Evolutionary conservation across 1,140 invertebrate genomes (phyloP), one percentile per base, ranked within the genome.

Genomic region (Trichogramma pretiosum): DNA sequence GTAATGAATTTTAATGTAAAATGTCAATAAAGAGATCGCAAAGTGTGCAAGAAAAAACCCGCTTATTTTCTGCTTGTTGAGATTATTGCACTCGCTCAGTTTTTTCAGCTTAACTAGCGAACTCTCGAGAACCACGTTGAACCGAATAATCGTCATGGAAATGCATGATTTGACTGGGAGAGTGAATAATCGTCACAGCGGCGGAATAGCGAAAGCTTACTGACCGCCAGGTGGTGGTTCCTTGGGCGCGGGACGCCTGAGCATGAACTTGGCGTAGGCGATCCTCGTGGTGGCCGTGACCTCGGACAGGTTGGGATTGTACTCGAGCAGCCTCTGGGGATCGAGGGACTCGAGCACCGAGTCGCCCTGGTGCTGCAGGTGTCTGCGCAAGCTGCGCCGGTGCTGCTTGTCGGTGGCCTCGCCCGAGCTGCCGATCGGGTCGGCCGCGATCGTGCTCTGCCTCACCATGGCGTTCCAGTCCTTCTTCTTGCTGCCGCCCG

Each of bases 251-350:
- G 50, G 34, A 54, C 80, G 79, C 41, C 73, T 80, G 30, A 82
- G 78, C 78, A 89, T 89, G 59, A 90, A 90, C 64, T 89, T 89
- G 22, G 85, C 86, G 55, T 89, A 89, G 2, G 87, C 87, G 14
- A 89, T 77, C 56, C 86, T 73, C 1, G 86, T 85, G 1, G 79
- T 80, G 3, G 83, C 81, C 1, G 85, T 78, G 0, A 88, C 79
- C 7, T 77, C 77, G 5, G 79, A 77, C 28, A 89, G 64, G 59
- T 83, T 84, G 0, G 87, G 87, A 75, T 89, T 90, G 61, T 83
- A 89, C 60, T 87, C 83, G 51, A 87, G 63, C 19, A 86, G 58
- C 56, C 80, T 80, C 23, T 83, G 74, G 1, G 82, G 78, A 65
- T 87, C 82, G 53, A 86, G 75, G 0, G 77, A 72, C 1, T 65